A percentile compares a stretch with the other conserved stretches of the same genome.
phyloP scores from a whole-genome alignment of 1,140 invertebrate species.

The Panagrolaimus sp. region DNA sequence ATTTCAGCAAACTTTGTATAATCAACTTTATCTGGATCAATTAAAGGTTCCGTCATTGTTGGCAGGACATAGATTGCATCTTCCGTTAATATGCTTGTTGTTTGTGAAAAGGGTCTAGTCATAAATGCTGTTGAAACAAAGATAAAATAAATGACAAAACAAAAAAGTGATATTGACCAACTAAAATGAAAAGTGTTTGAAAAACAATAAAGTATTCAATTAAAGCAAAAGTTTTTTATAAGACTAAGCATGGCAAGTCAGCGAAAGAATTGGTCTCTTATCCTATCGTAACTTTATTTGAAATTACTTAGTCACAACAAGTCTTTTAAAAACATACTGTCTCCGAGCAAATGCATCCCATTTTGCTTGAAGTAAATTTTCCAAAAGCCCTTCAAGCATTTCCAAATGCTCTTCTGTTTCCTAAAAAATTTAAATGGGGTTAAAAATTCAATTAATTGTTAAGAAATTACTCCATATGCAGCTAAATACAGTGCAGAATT shows the following conservation, averaged over 20 bases:
- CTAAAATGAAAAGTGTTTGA: slow-evolving; percentile 26
- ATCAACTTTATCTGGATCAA: too few relatives aligned
- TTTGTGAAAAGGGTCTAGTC: slow-evolving; percentile 44
- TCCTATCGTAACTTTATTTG: too few relatives aligned
- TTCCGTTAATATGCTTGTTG: slow-evolving; percentile 27
- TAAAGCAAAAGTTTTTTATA: too few relatives aligned
- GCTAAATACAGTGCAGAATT: slow-evolving; percentile 88
- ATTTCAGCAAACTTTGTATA: too few relatives aligned
- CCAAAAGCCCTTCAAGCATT: slow-evolving; percentile 81
- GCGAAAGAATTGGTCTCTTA: too few relatives aligned
- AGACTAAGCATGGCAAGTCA: too few relatives aligned
- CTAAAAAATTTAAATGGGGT: too few relatives aligned
- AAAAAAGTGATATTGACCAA: slow-evolving; percentile 44
- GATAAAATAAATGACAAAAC: slow-evolving; percentile 49
- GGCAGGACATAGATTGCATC: background rate
- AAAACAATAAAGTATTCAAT: too few relatives aligned
- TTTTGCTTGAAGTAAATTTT: slow-evolving; percentile 88
- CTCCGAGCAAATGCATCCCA: slow-evolving; percentile 68
- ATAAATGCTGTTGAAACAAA: slow-evolving; percentile 54
- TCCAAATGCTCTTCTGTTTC: too few relatives aligned
- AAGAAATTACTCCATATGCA: slow-evolving; percentile 88
- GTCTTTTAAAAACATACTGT: slow-evolving; percentile 19
- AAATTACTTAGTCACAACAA: too few relatives aligned
- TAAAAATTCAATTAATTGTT: too few relatives aligned
- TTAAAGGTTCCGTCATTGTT: too few relatives aligned